phyloP scores from a whole-genome alignment of 2,888 invertebrate species.

The Nymphalis polychloros region DNA sequence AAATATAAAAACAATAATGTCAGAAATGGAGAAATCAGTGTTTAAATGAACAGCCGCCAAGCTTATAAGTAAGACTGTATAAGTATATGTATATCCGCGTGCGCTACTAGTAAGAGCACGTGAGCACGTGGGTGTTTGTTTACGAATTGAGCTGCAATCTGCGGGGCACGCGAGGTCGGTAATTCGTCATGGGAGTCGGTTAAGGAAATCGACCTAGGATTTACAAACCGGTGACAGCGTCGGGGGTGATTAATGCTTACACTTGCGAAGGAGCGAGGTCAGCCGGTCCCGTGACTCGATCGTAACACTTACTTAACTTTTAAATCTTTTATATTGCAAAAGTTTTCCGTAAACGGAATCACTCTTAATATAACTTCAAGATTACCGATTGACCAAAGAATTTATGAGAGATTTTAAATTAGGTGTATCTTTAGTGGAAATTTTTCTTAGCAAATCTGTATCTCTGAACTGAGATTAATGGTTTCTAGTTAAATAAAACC shows the following conservation, averaged over 20 bases:
- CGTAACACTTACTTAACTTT: not conserved
- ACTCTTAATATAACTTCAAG: not conserved
- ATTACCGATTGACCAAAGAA: not conserved
- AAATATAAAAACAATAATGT: too few species aligned
- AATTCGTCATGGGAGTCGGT: not conserved
- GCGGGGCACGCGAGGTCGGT: not conserved
- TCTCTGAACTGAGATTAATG: too few species aligned
- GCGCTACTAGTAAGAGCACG: too few species aligned
- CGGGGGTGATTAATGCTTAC: slow-evolving; percentile 10
- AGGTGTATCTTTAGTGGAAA: not conserved
- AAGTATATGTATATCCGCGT: too few species aligned
- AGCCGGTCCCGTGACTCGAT: slow-evolving; percentile 1
- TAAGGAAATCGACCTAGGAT: slow-evolving; percentile 21
- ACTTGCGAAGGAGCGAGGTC: slow-evolving; percentile 5
- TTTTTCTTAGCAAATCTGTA: too few species aligned
- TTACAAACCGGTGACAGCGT: not conserved
- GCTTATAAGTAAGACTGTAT: too few species aligned
- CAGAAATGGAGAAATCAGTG: too few species aligned
- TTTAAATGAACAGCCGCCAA: too few species aligned
- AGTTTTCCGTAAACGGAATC: not conserved
- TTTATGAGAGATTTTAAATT: not conserved
- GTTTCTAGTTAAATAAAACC: too few species aligned
- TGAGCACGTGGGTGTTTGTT: slow-evolving; percentile 2
- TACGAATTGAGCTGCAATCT: slow-evolving; percentile 1
- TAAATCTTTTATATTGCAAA: not conserved